Conservation (phyloP, 2,113 vertebrate genomes). For the Corydoras maculifer region DNA sequence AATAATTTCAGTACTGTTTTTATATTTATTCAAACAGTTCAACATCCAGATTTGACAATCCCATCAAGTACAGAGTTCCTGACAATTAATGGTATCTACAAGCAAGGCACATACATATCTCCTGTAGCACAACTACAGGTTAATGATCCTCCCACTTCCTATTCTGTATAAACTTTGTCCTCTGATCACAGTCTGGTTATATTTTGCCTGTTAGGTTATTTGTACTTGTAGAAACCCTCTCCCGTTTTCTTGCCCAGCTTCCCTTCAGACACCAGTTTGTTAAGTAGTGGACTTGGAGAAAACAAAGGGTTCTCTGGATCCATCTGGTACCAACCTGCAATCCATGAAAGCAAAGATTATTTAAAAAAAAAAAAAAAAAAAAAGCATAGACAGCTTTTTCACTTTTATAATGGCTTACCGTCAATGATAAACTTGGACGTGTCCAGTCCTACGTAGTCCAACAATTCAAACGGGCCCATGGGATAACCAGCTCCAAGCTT, state of each 20-base stretch:
- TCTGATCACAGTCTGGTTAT: background rate
- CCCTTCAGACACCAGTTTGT: constrained; percentile 84
- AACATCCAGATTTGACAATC: no score
- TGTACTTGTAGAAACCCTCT: constrained; percentile 93
- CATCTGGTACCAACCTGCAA: constrained; percentile 76
- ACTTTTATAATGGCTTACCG: constrained; percentile 60
- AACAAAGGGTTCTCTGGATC: constrained; percentile 79
- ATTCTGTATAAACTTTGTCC: background rate
- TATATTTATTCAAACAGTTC: no score
- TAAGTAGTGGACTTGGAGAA: constrained; percentile 67
- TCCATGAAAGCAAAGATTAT: background rate
- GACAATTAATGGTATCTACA: no score
- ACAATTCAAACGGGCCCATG: constrained; percentile 93
- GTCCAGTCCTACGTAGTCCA: constrained; percentile 93
- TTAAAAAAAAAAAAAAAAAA: background rate
- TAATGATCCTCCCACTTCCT: background rate
- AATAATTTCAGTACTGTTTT: no score
- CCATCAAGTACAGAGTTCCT: no score
- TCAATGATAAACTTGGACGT: constrained; percentile 89
- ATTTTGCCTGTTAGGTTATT: constrained; percentile 55
- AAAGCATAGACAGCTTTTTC: background rate
- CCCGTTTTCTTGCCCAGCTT: constrained; percentile 89
- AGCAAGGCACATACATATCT: no score
- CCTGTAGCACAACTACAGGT: no score
- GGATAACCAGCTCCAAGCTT: constrained; percentile 92